Evolutionary conservation across 2,797 vertebrate species (phyloP).

Genomic region (Tokudaia tokunoshimensis): DNA sequence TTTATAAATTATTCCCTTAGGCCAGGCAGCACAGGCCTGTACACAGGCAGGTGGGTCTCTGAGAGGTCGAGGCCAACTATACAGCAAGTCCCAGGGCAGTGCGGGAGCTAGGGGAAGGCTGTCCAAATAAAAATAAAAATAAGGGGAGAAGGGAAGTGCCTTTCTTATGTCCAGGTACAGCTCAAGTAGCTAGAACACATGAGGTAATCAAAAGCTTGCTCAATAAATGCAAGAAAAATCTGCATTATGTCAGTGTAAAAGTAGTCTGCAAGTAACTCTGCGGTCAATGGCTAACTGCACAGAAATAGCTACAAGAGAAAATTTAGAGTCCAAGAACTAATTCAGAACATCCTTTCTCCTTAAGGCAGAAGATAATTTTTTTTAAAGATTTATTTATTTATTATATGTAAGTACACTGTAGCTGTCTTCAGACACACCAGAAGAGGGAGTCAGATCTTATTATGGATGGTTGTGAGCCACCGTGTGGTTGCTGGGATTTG

Average conservation of each 20-base stretch:
- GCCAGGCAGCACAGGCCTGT: neutral
- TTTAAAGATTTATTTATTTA: too few relatives aligned
- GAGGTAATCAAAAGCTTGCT: neutral
- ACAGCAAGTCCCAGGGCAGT: neutral
- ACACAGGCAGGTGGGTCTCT: neutral
- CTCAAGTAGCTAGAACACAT: neutral
- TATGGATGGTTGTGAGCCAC: too few relatives aligned
- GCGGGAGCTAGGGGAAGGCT: too few relatives aligned
- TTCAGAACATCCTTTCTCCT: slow-evolving; percentile 30
- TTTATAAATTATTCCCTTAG: neutral
- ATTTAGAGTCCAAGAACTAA: neutral
- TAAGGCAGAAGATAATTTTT: neutral
- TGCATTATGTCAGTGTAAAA: slow-evolving; percentile 15
- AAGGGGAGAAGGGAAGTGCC: neutral
- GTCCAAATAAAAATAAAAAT: neutral
- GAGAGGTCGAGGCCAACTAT: neutral
- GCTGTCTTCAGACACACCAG: too few relatives aligned
- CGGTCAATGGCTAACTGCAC: neutral
- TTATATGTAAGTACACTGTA: too few relatives aligned
- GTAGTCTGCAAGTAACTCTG: neutral
- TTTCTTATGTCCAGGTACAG: neutral
- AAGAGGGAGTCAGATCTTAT: too few relatives aligned
- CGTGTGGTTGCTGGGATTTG: too few relatives aligned
- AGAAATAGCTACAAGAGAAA: slow-evolving; percentile 60
- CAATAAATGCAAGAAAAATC: slow-evolving; percentile 39